Conservation (phyloP, 2,113 vertebrate genomes). For the Malurus elegans region DNA sequence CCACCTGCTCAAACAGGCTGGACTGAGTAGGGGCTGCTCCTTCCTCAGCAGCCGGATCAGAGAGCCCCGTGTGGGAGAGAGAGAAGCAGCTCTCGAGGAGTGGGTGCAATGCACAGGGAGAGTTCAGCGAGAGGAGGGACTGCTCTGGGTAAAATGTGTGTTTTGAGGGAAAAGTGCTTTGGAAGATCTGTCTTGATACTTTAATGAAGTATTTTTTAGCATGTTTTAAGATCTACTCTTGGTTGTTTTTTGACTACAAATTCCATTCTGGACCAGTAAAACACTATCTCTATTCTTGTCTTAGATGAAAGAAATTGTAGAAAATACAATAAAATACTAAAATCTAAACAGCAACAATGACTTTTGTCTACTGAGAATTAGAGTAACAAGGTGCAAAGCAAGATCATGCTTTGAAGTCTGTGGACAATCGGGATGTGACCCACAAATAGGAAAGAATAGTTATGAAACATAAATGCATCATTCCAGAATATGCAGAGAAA, state of each 20-base stretch:
- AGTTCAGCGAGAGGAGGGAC: background rate
- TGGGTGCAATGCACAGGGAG: background rate
- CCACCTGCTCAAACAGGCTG: conserved; percentile 23
- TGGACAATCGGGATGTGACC: background rate
- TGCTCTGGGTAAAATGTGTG: background rate
- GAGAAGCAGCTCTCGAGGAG: background rate
- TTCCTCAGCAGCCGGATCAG: background rate
- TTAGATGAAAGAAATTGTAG: background rate
- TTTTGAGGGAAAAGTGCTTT: background rate
- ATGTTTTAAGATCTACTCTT: background rate
- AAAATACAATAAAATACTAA: background rate
- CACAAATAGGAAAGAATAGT: background rate
- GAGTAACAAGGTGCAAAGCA: background rate
- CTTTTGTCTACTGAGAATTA: background rate
- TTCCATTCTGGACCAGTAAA: background rate
- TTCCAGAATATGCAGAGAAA: background rate
- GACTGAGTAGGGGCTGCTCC: background rate
- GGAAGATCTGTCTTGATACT: background rate
- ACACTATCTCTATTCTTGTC: background rate
- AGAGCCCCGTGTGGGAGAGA: background rate
- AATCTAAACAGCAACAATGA: background rate
- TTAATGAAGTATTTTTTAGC: background rate
- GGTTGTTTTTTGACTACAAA: background rate
- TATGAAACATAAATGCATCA: background rate
- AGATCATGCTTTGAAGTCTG: background rate